These are phyloP conservation scores for Dolichallabes microphthalmus DNA, from an alignment of 2,113 vertebrate genomes.

Conservation along the genomic window DNA sequence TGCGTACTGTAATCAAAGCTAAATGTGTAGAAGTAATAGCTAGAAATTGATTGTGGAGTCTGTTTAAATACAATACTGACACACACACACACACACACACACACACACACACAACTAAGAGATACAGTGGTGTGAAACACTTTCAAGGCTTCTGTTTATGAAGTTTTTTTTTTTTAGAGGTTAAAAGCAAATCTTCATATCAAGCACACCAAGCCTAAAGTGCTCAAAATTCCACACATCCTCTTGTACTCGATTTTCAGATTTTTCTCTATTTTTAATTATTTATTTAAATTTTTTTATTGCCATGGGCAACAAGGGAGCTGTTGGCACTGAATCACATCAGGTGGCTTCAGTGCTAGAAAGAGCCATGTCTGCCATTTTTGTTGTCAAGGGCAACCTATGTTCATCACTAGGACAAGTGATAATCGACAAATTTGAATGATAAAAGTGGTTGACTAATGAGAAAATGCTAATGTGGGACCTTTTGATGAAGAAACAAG, in stretches of 20 bases:
- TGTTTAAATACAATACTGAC: no score
- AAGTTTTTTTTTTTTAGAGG: not conserved
- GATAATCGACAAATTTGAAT: slow-evolving; percentile 67
- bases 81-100: no score
- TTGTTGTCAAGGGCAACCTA: slow-evolving; percentile 58
- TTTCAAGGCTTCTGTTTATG: not conserved
- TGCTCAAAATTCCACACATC: not conserved
- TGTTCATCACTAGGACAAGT: slow-evolving; percentile 51
- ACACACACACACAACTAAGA: not conserved
- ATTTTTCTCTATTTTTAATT: not conserved
- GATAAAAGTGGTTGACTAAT: slow-evolving; percentile 68
- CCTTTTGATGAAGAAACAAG: slow-evolving; percentile 61
- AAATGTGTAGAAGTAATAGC: not conserved
- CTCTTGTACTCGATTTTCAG: not conserved
- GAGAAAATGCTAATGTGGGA: slow-evolving; percentile 71
- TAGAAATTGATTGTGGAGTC: not conserved
- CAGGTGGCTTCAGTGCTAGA: slow-evolving; percentile 24
- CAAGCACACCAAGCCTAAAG: not conserved
- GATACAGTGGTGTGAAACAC: not conserved
- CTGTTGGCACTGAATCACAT: slow-evolving; percentile 26
- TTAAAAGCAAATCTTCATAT: not conserved
- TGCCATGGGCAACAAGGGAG: not conserved
- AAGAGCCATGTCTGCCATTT: slow-evolving; percentile 27
- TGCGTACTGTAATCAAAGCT: no score
- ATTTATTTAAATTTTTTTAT: not conserved